Base-by-base conservation (phyloP, 1,140 invertebrate genomes). In the Neodiprion lecontei region DNA sequence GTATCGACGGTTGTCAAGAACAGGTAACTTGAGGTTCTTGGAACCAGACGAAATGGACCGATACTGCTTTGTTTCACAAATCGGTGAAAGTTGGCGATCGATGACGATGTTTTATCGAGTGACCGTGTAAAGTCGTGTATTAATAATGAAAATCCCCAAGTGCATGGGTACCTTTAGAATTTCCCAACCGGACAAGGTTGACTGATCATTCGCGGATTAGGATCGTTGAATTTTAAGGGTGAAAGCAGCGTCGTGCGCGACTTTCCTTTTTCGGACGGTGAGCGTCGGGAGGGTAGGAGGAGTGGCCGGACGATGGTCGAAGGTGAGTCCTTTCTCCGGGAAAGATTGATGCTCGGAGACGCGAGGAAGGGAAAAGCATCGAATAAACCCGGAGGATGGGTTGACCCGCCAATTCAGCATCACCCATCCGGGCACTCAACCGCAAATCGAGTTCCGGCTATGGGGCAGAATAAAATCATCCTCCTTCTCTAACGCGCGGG, bases 341-440 rank as follows among this genome's bases (percentile, higher is more conserved):
- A 66, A 69, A 70, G 75, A 76, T 76, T 76, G 75, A 76, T 72
- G 71, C 75, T 61, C 0, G n/a, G 48, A 71, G 53, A 68, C 53
- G 66, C 10, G 12, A 75, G 74, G 28, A 48, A 66, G 49, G 48
- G 68, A 70, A 48, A 49, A 14, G 49, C 53, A 71, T 17, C 23
- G 47, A 28, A 12, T 40, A 12, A 69, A 61, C n/a, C 48, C 48
- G 68, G 48, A 74, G 74, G 76, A 71, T 74, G 70, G 80, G 76
- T 80, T 78, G 78, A 80, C 79, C 75, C 79, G 83, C 84, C 84
- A 86, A 86, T 87, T 85, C 83, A 85, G 83, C 85, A 84, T 84
- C 75, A 76, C 75, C 82, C 81, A 83, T 83, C 82, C 83, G 79
- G 80, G 78, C 81, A 85, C 81, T 86, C 81, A 70, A 82, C 82